Percentiles rank a stretch among this genome's conserved stretches.
These are phyloP conservation scores for Melinopterus prodromus DNA, from an alignment of 2,888 invertebrate genomes.

Conservation along the genomic window DNA sequence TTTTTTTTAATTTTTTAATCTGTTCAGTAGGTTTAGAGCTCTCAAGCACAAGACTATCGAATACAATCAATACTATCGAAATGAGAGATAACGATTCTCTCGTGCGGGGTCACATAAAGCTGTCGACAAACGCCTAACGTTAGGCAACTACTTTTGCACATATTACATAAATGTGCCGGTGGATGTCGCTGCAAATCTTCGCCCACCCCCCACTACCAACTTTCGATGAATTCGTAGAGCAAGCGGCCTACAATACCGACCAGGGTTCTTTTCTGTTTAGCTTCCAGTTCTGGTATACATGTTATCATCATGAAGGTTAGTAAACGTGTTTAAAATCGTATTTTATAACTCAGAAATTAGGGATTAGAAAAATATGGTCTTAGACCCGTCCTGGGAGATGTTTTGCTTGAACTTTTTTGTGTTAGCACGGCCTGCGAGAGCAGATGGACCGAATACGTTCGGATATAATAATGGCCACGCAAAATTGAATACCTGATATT, in stretches of 20 bases:
- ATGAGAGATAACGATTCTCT: too few species aligned
- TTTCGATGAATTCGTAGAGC: not conserved
- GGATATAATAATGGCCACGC: conserved; percentile 4
- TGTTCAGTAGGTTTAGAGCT: too few species aligned
- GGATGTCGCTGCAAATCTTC: conserved; percentile 10
- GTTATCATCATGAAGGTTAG: conserved; percentile 46
- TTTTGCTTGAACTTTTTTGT: not conserved
- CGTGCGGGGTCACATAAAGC: too few species aligned
- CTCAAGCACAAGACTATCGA: too few species aligned
- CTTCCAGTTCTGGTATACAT: conserved; percentile 37
- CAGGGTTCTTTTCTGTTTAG: conserved; percentile 28
- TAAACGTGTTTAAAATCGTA: conserved; percentile 20
- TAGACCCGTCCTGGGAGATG: not conserved
- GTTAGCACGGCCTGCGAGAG: not conserved
- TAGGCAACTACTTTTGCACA: not conserved
- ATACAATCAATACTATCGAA: too few species aligned
- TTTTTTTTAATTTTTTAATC: too few species aligned
- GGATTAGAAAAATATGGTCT: not conserved
- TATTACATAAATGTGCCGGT: conserved; percentile 5
- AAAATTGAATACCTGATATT: not conserved
- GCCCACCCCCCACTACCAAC: not conserved
- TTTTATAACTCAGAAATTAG: conserved; percentile 7
- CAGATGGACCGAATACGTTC: not conserved
- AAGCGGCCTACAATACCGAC: conserved; percentile 29
- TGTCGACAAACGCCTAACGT: not conserved